phyloP scores from a whole-genome alignment of 2,797 vertebrate genomes.

The Iguana delicatissima region DNA sequence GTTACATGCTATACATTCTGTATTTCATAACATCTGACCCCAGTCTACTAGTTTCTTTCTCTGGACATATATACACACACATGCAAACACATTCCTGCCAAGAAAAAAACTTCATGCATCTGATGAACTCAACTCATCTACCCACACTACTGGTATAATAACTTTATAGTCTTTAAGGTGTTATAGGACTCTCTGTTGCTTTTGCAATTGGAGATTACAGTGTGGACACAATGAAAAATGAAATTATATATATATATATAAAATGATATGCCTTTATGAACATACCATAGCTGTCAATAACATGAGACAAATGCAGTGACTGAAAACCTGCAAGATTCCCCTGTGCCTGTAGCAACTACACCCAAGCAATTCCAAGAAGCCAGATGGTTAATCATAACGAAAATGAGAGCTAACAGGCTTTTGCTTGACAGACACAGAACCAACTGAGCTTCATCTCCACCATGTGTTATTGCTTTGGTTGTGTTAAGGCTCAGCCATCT shows the following conservation, averaged over 20 bases:
- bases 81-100: background rate
- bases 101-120: background rate
- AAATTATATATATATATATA: background rate
- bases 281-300: background rate
- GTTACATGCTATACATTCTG: background rate
- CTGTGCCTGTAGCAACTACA: background rate
- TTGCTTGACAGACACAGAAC: slow-evolving; percentile 4
- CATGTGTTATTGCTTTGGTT: too few relatives aligned
- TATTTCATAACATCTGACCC: background rate
- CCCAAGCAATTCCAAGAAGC: background rate
- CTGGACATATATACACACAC: background rate
- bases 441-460: background rate
- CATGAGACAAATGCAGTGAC: background rate
- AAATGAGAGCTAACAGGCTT: background rate
- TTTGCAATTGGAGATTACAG: background rate
- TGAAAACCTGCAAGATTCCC: background rate
- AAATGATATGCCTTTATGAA: background rate
- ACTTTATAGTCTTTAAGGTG: too few relatives aligned
- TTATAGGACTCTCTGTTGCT: too few relatives aligned
- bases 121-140: too few relatives aligned
- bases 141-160: too few relatives aligned
- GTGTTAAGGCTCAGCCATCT: background rate
- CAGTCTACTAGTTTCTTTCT: background rate
- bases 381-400: slow-evolving; percentile 16
- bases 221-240: background rate